Percentiles rank a stretch among this genome's conserved stretches.
phyloP scores from a whole-genome alignment of 2,797 vertebrate species.

The Neopelma chrysocephalum region DNA sequence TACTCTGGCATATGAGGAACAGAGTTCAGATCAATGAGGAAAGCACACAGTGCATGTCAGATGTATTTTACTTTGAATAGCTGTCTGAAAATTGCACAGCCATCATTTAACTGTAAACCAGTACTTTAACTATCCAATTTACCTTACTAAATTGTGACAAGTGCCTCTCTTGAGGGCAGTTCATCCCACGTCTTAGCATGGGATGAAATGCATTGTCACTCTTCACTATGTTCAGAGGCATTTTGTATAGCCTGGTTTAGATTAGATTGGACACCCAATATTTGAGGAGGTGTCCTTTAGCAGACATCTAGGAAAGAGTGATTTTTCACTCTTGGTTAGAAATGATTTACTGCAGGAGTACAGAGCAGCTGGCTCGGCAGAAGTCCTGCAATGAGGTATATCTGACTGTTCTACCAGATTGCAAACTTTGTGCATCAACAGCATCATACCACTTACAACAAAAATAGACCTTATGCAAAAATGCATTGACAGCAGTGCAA shows the following conservation, averaged over 20 bases:
- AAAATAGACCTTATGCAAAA: not conserved
- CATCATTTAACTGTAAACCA: not conserved
- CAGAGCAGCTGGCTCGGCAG: not conserved
- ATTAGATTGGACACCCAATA: not conserved
- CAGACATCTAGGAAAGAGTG: not conserved
- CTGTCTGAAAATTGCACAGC: not conserved
- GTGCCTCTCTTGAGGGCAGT: not conserved
- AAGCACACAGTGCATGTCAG: not conserved
- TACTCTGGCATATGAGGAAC: not conserved
- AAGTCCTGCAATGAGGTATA: not conserved
- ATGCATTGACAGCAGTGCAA: not conserved
- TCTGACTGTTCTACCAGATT: not conserved
- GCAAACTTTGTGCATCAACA: not conserved
- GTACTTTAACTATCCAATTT: not conserved
- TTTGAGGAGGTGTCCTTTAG: not conserved
- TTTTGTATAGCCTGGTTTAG: not conserved
- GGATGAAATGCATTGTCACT: not conserved
- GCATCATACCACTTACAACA: rapidly evolving
- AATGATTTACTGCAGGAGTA: not conserved
- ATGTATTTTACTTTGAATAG: not conserved
- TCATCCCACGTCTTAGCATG: not conserved
- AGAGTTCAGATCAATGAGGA: not conserved
- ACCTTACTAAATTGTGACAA: not conserved
- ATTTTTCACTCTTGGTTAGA: not conserved
- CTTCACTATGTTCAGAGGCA: not conserved